Evolutionary conservation across 1,140 invertebrate genomes (phyloP), one percentile per base, ranked within the genome.

Genomic region (Ridgeia piscesae): DNA sequence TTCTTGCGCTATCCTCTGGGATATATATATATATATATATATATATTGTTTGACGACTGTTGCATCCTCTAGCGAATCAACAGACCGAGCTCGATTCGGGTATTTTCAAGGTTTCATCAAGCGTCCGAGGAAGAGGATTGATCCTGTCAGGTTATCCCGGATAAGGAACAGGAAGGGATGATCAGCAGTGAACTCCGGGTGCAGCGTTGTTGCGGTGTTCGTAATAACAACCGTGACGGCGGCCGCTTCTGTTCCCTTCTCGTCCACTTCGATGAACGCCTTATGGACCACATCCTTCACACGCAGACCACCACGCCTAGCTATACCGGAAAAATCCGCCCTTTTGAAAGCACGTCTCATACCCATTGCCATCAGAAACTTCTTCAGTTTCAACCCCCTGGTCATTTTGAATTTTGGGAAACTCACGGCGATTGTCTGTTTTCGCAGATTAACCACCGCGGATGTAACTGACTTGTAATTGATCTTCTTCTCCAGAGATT

Each of bases 81-180:
- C 48, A 50, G 48, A 50, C 17, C 48, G 48, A 50, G 6, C 48
- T 8, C 6, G 48, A 50, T 17, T 50, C 6, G 17, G 17, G 6
- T 50, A 6, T 50, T 50, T 17, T 50, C 48, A 50, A 50, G 48
- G 48, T 8, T 50, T 50, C 17, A 50, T 17, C 48, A 50, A 8
- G 34, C 93, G 94, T 35, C 92, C 92, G 11, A 92, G 89, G 89
- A 92, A 92, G 31, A 92, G 42, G 48, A 92, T 89, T 31, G n/a
- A n/a, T n/a, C n/a, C n/a, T n/a, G n/a, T n/a, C n/a, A n/a, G n/a
- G n/a, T n/a, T n/a, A n/a, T n/a, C n/a, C n/a, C n/a, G n/a, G n/a
- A n/a, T n/a, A n/a, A n/a, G n/a, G n/a, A n/a, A n/a, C n/a, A n/a
- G n/a, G n/a, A n/a, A n/a, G n/a, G n/a, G n/a, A n/a, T n/a, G n/a